These are phyloP conservation scores for Phrynocephalus vlangalii DNA, from an alignment of 2,797 vertebrate genomes.

Conservation along the genomic window DNA sequence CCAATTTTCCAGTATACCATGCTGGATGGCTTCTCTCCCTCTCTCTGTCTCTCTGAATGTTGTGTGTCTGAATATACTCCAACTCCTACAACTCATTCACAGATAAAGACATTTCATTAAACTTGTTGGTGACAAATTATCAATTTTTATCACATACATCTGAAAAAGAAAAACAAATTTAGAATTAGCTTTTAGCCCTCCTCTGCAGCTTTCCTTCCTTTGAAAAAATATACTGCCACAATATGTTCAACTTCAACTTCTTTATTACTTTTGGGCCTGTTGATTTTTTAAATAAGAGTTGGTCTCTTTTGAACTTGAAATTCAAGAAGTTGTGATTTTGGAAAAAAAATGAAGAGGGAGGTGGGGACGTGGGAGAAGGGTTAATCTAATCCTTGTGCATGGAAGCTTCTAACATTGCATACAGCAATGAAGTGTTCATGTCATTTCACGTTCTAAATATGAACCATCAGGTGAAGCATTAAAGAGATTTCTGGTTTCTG, in stretches of 20 bases:
- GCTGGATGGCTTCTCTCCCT: background rate
- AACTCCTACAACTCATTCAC: constrained; percentile 25
- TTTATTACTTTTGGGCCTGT: background rate
- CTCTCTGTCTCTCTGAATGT: background rate
- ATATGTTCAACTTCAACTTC: background rate
- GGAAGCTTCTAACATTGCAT: background rate
- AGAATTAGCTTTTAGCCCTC: background rate
- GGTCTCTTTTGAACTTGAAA: constrained; percentile 15
- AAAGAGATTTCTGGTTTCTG: background rate
- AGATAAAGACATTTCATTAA: constrained; percentile 60
- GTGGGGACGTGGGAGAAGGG: no score
- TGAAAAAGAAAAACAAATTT: background rate
- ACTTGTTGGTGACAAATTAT: background rate
- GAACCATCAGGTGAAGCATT: constrained; percentile 2
- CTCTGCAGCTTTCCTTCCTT: background rate
- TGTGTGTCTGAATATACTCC: background rate
- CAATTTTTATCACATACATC: background rate
- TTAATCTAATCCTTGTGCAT: constrained; percentile 13
- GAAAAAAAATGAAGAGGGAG: background rate
- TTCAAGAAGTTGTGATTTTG: background rate
- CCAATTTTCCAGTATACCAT: constrained; percentile 31
- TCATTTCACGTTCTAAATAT: constrained; percentile 2
- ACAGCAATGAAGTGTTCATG: no score
- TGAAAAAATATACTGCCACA: background rate
- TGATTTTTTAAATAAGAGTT: background rate